A percentile compares a stretch with the other conserved stretches of the same genome.
These are phyloP conservation scores for Zeugodacus cucurbitae DNA, from an alignment of 1,140 invertebrate genomes.

Conservation along the genomic window DNA sequence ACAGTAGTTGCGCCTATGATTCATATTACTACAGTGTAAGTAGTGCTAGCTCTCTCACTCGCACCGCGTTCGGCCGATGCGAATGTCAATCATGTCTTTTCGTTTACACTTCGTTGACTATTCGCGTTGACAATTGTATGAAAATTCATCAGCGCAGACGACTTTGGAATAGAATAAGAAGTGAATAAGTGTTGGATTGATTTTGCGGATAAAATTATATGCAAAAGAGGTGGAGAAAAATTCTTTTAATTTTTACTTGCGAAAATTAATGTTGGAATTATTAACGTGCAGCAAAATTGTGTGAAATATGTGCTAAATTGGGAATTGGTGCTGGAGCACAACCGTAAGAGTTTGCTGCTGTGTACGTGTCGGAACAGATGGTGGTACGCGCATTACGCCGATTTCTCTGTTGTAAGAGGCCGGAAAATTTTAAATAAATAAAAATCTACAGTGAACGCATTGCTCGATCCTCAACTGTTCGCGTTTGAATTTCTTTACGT, in stretches of 20 bases:
- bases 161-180: slow-evolving; percentile 1
- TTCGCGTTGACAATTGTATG: background rate
- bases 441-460: too few species aligned
- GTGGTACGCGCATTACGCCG: background rate
- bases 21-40: background rate
- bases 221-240: background rate
- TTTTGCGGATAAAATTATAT: background rate
- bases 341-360: background rate
- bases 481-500: background rate
- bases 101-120: background rate
- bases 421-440: background rate
- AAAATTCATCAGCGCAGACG: background rate
- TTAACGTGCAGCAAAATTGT: background rate
- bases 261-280: background rate
- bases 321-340: background rate
- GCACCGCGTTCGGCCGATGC: background rate
- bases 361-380: slow-evolving; percentile 3
- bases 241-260: background rate
- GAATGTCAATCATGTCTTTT: background rate
- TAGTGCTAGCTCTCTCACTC: background rate
- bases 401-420: background rate
- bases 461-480: background rate
- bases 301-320: background rate
- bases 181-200: background rate
- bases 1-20: background rate